Percentiles rank a stretch among this genome's conserved stretches.
phyloP scores from a whole-genome alignment of 2,113 vertebrate species.

The Phyllostomus hastatus region DNA sequence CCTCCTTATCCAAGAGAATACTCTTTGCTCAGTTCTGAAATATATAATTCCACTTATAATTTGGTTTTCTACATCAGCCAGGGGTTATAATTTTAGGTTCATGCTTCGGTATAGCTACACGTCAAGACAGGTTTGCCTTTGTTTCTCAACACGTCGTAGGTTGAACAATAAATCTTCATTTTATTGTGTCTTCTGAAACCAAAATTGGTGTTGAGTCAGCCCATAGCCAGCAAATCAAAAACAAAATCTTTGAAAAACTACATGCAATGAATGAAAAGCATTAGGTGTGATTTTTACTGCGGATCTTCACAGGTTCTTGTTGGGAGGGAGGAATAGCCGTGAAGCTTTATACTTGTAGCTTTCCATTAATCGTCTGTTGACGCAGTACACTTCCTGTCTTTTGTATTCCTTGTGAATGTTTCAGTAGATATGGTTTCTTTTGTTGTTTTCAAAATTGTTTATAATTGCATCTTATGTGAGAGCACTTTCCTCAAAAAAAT shows the following conservation, averaged over 20 bases:
- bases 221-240: conserved; percentile 15
- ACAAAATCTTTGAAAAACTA: background rate
- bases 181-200: conserved; percentile 40
- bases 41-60: background rate
- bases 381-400: background rate
- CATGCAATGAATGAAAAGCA: background rate
- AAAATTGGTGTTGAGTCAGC: conserved; percentile 20
- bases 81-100: background rate
- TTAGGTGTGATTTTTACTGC: background rate
- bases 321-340: background rate
- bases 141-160: background rate
- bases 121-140: background rate
- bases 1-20: conserved; percentile 1
- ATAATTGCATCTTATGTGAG: background rate
- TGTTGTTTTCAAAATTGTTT: background rate
- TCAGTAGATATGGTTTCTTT: background rate
- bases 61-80: background rate
- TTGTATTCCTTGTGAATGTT: background rate
- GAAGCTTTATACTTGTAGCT: background rate
- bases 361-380: background rate
- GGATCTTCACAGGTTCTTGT: background rate
- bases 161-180: conserved; percentile 36
- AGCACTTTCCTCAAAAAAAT: background rate
- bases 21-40: background rate
- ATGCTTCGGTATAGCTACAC: background rate